Evolutionary conservation across 2,797 vertebrate species (phyloP), one percentile per base, ranked within the genome.

Genomic region (Hirundo rustica): DNA sequence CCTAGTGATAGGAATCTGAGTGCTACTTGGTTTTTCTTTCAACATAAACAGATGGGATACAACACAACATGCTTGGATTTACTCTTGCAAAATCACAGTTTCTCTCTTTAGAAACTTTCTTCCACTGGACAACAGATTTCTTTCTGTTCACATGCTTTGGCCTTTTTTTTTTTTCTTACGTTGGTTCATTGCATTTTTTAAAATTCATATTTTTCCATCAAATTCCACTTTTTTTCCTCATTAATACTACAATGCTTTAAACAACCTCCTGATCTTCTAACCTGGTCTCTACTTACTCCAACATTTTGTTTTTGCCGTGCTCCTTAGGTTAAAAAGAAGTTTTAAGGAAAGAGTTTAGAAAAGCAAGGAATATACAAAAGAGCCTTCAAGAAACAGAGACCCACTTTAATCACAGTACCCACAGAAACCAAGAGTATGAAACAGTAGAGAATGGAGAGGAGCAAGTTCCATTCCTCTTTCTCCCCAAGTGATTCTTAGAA

Each of bases 401-500:
- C 4, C 15, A 23, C 30, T 85, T 65, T 47, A 55, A 54, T 16
- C 10, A 16, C 0, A 0, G 30, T 30, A 60, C 9, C 23, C 50
- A 19, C 16, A 78, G 25, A 58, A 32, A 57, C 30, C 38, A 53
- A 38, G 29, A 18, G 14, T 12, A 47, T 11, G 1, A 26, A 60
- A 32, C 62, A 64, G 11, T 2, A 27, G 13, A 16, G 22, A 54
- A 30, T 57, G 22, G 7, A 70, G 34, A 61, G 34, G 6, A 57
- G 32, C 1, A 3, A n/a, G 22, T 9, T 60, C 21, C 16, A n/a
- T 38, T 84, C 2, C 5, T n/a, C 58, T 71, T 75, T 47, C 8
- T 61, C 2, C 20, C 6, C 29, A 23, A 21, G 17, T 13, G 40
- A 83, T 68, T 65, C 55, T 68, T 23, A 34, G 16, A 23, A 6